phyloP scores from a whole-genome alignment of 2,113 vertebrate species.

The Lagenorhynchus albirostris region DNA sequence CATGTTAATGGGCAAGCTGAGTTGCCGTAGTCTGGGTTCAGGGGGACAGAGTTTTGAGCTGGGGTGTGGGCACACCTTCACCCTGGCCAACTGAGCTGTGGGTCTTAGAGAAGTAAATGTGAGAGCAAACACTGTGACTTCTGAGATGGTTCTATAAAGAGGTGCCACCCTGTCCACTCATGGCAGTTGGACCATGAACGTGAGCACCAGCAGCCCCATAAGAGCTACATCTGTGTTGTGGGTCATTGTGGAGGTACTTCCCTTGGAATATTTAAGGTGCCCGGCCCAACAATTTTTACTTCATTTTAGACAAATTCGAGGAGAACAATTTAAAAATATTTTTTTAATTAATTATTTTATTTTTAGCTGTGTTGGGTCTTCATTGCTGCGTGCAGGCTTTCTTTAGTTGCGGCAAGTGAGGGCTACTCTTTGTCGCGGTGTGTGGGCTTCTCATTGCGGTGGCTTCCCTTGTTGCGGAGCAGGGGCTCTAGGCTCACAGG shows the following conservation, averaged over 20 bases:
- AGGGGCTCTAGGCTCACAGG: too few relatives aligned
- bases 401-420: too few relatives aligned
- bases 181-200: not conserved
- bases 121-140: not conserved
- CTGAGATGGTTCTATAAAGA: not conserved
- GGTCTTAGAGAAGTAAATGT: not conserved
- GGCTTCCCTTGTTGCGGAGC: too few relatives aligned
- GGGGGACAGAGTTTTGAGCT: not conserved
- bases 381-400: too few relatives aligned
- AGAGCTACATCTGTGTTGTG: not conserved
- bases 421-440: too few relatives aligned
- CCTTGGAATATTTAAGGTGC: not conserved
- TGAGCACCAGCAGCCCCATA: not conserved
- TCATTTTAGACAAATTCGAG: not conserved
- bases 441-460: too few relatives aligned
- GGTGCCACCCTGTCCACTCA: not conserved
- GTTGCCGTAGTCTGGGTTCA: not conserved
- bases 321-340: not conserved
- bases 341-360: too few relatives aligned
- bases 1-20: not conserved
- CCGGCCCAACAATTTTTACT: not conserved
- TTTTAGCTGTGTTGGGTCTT: too few relatives aligned
- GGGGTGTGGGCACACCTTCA: not conserved
- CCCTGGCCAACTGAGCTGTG: not conserved
- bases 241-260: too few relatives aligned